A percentile compares a stretch with the other conserved stretches of the same genome.
phyloP scores from a whole-genome alignment of 2,888 invertebrate species.

The Myopa testacea region DNA sequence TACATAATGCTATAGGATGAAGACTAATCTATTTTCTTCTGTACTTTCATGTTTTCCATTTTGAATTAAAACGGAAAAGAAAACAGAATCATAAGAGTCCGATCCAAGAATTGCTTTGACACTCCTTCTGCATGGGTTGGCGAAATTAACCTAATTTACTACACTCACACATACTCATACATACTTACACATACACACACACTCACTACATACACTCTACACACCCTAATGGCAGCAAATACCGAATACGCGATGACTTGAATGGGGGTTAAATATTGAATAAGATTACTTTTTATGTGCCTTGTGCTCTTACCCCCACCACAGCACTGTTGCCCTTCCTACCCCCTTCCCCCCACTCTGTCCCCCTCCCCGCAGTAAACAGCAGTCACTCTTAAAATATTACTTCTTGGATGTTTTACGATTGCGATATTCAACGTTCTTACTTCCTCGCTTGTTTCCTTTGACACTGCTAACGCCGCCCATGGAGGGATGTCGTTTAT shows the following conservation, averaged over 20 bases:
- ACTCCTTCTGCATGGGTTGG: constrained; percentile 43
- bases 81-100: background rate
- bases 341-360: background rate
- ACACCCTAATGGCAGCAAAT: constrained; percentile 51
- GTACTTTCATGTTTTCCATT: constrained; percentile 13
- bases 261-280: constrained; percentile 32
- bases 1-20: no score
- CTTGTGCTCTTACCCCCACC: background rate
- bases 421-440: background rate
- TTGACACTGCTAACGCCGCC: background rate
- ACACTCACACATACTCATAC: constrained; percentile 17
- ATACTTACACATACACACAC: no score
- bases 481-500: background rate
- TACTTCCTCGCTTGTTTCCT: constrained; percentile 14
- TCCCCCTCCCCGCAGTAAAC: background rate
- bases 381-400: constrained; percentile 27
- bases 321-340: no score
- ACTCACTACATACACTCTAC: no score
- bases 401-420: constrained; percentile 29
- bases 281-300: background rate
- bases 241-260: constrained; percentile 48
- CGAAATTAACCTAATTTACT: constrained; percentile 52
- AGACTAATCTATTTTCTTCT: no score
- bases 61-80: background rate
- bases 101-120: no score